Evolutionary conservation across 2,113 vertebrate genomes (phyloP).

Genomic region (Odocoileus hemionus): DNA sequence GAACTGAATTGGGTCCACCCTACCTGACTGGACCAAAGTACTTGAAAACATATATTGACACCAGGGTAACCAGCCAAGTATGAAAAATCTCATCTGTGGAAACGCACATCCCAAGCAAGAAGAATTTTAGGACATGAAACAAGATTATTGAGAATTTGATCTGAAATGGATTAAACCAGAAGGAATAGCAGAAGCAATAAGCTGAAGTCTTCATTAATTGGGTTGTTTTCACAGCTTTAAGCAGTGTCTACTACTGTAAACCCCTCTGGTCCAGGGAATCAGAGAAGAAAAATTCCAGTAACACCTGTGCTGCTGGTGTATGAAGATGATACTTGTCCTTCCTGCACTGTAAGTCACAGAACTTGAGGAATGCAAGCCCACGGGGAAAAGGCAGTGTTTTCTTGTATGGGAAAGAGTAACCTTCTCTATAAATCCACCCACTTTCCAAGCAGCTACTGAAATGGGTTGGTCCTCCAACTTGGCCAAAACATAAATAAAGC

Average conservation of each 20-base stretch:
- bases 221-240: neutral
- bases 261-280: neutral
- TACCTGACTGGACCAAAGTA: neutral
- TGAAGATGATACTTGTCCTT: neutral
- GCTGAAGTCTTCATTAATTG: neutral
- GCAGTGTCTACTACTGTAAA: neutral
- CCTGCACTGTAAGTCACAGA: neutral
- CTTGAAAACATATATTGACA: neutral
- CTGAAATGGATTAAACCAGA: neutral
- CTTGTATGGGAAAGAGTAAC: neutral
- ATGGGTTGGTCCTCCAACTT: neutral
- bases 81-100: neutral
- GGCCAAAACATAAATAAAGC: neutral
- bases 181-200: neutral
- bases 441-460: neutral
- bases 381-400: neutral
- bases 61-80: neutral
- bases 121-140: neutral
- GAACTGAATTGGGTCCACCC: neutral
- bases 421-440: neutral
- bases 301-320: neutral
- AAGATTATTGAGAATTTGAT: neutral
- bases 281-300: neutral
- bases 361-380: neutral
- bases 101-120: neutral